A percentile compares a stretch with the other conserved stretches of the same genome.
Conservation (phyloP, 1,140 invertebrate genomes). For the Hestina assimilis region DNA sequence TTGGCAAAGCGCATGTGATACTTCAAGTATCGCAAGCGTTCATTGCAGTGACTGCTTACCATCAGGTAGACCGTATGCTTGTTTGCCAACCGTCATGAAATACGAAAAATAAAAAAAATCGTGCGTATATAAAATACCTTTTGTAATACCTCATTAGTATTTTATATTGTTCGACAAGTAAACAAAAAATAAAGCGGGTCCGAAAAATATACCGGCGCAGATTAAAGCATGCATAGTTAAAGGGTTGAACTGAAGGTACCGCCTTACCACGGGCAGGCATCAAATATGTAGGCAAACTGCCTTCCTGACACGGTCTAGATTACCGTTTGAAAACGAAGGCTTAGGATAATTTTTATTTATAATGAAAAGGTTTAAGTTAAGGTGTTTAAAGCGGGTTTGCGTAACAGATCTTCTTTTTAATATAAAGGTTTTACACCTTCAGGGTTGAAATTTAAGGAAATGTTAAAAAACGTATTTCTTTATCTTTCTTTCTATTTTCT, state of each 20-base stretch:
- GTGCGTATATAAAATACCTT: neutral
- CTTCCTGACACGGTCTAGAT: conserved; percentile 1
- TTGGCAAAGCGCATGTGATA: too few species aligned
- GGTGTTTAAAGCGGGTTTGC: neutral
- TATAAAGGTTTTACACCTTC: neutral
- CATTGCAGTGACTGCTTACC: too few species aligned
- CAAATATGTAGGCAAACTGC: conserved; percentile 9
- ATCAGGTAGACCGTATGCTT: too few species aligned
- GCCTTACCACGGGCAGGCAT: neutral
- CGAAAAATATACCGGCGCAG: conserved; percentile 20
- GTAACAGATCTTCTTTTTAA: neutral
- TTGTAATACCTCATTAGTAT: conserved; percentile 3
- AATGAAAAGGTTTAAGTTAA: neutral
- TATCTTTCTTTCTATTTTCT: too few species aligned
- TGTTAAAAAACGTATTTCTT: too few species aligned
- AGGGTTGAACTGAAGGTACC: conserved; percentile 17
- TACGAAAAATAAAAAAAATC: too few species aligned
- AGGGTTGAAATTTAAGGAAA: too few species aligned
- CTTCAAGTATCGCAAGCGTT: too few species aligned
- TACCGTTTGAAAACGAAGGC: conserved; percentile 5
- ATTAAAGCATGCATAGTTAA: conserved; percentile 51
- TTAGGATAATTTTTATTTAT: neutral
- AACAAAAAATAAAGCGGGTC: conserved; percentile 1
- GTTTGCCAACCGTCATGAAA: too few species aligned
- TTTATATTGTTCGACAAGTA: conserved; percentile 13